phyloP scores from a whole-genome alignment of 2,797 vertebrate species.

The Girardinus metallicus region DNA sequence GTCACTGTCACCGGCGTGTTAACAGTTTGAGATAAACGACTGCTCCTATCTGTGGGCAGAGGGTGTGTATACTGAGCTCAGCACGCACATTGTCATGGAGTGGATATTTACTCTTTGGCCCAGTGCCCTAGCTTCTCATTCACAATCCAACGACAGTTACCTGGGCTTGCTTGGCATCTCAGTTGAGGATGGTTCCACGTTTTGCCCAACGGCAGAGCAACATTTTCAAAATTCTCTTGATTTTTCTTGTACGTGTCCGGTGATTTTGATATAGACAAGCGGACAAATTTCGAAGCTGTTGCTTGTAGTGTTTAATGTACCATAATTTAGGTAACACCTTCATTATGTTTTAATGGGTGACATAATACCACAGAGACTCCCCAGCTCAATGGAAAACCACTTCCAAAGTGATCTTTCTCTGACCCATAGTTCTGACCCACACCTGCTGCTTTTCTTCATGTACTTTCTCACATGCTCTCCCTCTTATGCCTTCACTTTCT shows the following conservation, averaged over 20 bases:
- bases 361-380: slow-evolving; percentile 73
- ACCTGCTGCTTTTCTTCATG: slow-evolving; percentile 36
- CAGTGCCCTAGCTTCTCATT: slow-evolving; percentile 48
- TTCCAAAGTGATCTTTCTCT: slow-evolving; percentile 38
- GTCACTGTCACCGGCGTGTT: slow-evolving; percentile 43
- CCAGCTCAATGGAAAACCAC: slow-evolving; percentile 66
- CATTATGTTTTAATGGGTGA: slow-evolving; percentile 71
- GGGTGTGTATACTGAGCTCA: slow-evolving; percentile 68
- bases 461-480: slow-evolving; percentile 8
- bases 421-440: slow-evolving; percentile 48
- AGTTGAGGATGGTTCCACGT: not conserved
- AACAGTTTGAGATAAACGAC: slow-evolving; percentile 62
- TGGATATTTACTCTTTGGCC: slow-evolving; percentile 69
- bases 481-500: slow-evolving; percentile 10
- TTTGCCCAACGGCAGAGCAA: slow-evolving; percentile 11
- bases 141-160: slow-evolving; percentile 46
- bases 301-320: slow-evolving; percentile 59
- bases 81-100: slow-evolving; percentile 63
- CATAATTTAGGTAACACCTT: slow-evolving; percentile 70
- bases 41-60: slow-evolving; percentile 71
- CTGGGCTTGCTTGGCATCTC: slow-evolving; percentile 11
- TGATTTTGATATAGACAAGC: slow-evolving; percentile 17
- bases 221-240: slow-evolving; percentile 15
- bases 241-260: slow-evolving; percentile 1
- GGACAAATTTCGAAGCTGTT: slow-evolving; percentile 50